Evolutionary conservation across 2,113 vertebrate genomes (phyloP).

Genomic region (human (Homo sapiens)): DNA sequence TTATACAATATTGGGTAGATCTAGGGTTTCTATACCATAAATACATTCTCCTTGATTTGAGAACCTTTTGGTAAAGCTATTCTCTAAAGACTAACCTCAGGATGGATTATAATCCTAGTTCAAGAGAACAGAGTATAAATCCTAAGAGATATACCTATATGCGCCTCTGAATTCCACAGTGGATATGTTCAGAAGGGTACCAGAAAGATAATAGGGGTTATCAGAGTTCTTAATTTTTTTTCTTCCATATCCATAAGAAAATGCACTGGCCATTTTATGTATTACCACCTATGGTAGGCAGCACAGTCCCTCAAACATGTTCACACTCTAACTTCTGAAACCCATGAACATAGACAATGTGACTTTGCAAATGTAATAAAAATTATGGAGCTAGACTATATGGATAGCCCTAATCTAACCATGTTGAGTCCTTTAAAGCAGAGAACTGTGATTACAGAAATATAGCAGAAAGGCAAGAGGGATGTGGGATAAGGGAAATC

Average conservation of each 20-base stretch:
- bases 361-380: not conserved
- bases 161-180: not conserved
- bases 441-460: not conserved
- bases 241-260: not conserved
- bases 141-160: not conserved
- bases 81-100: not conserved
- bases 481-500: not conserved
- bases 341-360: not conserved
- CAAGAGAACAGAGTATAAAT: not conserved
- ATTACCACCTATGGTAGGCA: not conserved
- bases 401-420: not conserved
- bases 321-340: not conserved
- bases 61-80: not conserved
- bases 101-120: not conserved
- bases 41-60: not conserved
- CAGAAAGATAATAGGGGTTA: not conserved
- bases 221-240: not conserved
- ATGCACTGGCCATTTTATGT: not conserved
- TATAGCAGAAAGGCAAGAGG: not conserved
- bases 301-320: not conserved
- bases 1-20: not conserved
- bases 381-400: not conserved
- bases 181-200: not conserved
- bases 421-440: not conserved
- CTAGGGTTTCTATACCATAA: not conserved